Conservation (phyloP, 2,797 vertebrate genomes). For the Notolepis coatsorum region DNA sequence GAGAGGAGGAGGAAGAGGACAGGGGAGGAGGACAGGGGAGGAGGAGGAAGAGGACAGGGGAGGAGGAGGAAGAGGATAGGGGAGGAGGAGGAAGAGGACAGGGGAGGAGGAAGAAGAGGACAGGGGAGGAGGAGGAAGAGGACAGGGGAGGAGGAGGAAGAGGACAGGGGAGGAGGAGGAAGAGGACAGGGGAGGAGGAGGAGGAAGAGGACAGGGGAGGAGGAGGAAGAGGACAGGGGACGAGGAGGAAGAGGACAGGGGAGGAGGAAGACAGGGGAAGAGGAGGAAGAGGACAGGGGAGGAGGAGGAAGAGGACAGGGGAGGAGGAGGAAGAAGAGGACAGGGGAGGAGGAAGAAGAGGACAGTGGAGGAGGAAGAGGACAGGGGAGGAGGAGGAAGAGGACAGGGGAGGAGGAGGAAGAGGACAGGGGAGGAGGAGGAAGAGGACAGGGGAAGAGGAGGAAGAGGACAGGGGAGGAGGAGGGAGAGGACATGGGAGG, state of each 20-base stretch:
- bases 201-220: too few species aligned
- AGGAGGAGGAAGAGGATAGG: too few species aligned
- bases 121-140: not conserved
- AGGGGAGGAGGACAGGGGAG: too few species aligned
- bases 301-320: not conserved
- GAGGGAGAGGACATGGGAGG: too few species aligned
- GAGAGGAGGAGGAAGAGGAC: not conserved
- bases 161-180: too few species aligned
- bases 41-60: too few species aligned
- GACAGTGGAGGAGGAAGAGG: too few species aligned
- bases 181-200: too few species aligned
- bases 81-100: not conserved
- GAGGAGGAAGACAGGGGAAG: not conserved
- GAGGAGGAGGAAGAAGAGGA: too few species aligned
- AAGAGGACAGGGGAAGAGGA: not conserved
- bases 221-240: not conserved
- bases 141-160: not conserved
- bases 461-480: not conserved
- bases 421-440: too few species aligned
- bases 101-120: not conserved
- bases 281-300: not conserved
- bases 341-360: too few species aligned
- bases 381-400: too few species aligned
- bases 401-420: not conserved
- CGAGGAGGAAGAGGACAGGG: not conserved